These are phyloP conservation scores for Falcunculus frontatus DNA, from an alignment of 2,113 vertebrate genomes.

Conservation along the genomic window DNA sequence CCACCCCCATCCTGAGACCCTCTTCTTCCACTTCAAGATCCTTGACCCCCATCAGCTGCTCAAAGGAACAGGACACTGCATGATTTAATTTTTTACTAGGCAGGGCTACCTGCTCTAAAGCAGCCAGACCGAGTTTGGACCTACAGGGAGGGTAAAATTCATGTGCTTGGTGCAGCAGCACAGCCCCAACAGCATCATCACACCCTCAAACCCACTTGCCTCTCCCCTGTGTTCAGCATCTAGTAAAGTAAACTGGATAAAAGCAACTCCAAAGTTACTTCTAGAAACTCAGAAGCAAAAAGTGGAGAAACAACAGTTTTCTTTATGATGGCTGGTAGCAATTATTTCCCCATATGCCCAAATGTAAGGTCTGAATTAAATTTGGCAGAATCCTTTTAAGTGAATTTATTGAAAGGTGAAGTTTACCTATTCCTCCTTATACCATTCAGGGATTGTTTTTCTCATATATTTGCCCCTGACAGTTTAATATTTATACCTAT, in stretches of 20 bases:
- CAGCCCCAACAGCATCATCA: neutral
- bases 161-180: neutral
- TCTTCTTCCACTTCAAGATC: neutral
- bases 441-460: neutral
- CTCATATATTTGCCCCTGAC: neutral
- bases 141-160: accelerated
- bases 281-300: neutral
- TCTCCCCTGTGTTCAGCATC: neutral
- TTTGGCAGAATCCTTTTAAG: neutral
- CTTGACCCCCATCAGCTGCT: neutral
- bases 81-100: neutral
- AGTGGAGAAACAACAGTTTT: neutral
- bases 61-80: neutral
- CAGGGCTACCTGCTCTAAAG: neutral
- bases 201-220: neutral
- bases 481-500: neutral
- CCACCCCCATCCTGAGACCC: neutral
- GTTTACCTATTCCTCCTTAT: neutral
- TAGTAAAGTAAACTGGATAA: neutral
- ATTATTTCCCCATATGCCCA: neutral
- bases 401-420: neutral
- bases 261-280: neutral
- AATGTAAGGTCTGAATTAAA: neutral
- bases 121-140: accelerated
- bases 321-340: neutral